Conservation (phyloP, 2,888 invertebrate genomes). For the Callinectes sapidus region DNA sequence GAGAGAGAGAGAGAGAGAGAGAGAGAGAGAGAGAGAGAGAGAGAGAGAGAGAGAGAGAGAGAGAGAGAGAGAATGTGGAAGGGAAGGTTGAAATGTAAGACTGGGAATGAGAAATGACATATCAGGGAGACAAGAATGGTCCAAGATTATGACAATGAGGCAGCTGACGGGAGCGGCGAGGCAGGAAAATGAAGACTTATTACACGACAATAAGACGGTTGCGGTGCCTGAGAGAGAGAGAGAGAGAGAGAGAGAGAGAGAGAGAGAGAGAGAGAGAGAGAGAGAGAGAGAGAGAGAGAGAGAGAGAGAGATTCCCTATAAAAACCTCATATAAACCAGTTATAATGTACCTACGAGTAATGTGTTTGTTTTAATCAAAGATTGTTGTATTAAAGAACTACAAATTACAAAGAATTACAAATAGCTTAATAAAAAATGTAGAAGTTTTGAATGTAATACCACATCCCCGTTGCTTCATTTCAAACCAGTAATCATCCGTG, state of each 20-base stretch:
- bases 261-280: conserved; percentile 4
- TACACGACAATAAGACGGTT: conserved; percentile 18
- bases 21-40: not conserved
- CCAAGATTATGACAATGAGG: conserved; percentile 23
- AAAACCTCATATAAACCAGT: not conserved
- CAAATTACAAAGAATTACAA: not conserved
- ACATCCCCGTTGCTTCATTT: not conserved
- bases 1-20: not conserved
- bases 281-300: not conserved
- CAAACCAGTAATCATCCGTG: not conserved
- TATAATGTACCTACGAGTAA: not conserved
- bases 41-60: conserved; percentile 8
- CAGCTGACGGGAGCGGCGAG: conserved; percentile 14
- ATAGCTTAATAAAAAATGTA: not conserved
- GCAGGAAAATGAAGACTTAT: conserved; percentile 12
- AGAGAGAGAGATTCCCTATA: not conserved
- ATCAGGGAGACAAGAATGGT: conserved; percentile 22
- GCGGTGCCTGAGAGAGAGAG: conserved; percentile 22
- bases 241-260: conserved; percentile 33
- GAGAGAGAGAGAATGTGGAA: conserved; percentile 7
- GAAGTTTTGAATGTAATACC: not conserved
- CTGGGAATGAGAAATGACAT: conserved; percentile 27
- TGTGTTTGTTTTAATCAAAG: not conserved
- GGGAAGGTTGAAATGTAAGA: conserved; percentile 17
- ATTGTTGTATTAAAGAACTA: not conserved